Base-by-base conservation (phyloP, 1,140 invertebrate genomes). In the Mesaphorura yosii region DNA sequence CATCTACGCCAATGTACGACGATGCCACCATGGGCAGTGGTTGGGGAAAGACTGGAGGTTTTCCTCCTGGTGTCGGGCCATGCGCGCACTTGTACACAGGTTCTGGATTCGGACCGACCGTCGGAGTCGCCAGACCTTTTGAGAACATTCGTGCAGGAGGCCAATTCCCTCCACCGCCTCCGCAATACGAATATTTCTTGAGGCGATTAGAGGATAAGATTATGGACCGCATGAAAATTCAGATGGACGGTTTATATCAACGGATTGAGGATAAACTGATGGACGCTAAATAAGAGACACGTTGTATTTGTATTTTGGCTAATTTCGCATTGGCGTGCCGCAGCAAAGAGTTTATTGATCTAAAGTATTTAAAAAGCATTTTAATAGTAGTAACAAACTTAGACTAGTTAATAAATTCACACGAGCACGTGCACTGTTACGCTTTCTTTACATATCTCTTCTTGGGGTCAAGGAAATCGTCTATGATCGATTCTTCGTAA, bases 141-240 rank as follows among this genome's bases (percentile, higher is more conserved):
- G 25, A 12, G 46, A 5, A 29, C 12, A n/a, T n/a, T n/a, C n/a
- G n/a, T n/a, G n/a, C n/a, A n/a, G 45, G 31, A 19, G 52, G 37
- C 22, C 45, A 44, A 38, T 41, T 45, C 12, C 44, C 7, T 46
- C 46, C 27, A 34, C 10, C 27, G 3, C 4, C 10, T 10, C 26
- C 42, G n/a, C 47, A 50, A 28, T 40, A 45, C 7, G 42, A 51
- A 25, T 58, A 53, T 25, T 53, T 53, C 31, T 44, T 55, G 37
- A 53, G 51, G 20, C 44, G 44, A 25, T 40, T 62, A 14, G 60
- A 62, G 34, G 60, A 62, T 17, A 62, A 62, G 39, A 62, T 62
- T n/a, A 59, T 62, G 60, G 57, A 62, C 23, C 25, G 60, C 22
- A 62, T 62, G 57, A 59, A 59, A 42, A 62, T 62, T 37, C 60